A percentile compares a stretch with the other conserved stretches of the same genome.
Conservation (phyloP, 2,888 invertebrate species). For the Eudemis profundana region DNA sequence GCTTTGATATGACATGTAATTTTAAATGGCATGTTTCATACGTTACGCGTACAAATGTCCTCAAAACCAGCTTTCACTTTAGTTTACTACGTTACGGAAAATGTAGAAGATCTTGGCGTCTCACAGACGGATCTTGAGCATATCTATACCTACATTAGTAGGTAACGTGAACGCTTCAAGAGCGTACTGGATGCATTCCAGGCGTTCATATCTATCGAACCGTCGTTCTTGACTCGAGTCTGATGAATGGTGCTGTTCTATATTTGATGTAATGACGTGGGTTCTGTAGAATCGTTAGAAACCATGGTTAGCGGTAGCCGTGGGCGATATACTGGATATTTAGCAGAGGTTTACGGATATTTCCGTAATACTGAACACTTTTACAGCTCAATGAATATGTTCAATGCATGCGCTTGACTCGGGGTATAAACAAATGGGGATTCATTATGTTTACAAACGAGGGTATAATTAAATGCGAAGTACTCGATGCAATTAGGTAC, state of each 20-base stretch:
- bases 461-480: slow-evolving; percentile 15
- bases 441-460: slow-evolving; percentile 24
- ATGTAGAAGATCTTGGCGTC: background rate
- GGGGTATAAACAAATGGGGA: slow-evolving; percentile 31
- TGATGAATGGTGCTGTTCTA: slow-evolving; percentile 62
- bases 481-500: background rate
- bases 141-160: slow-evolving; percentile 16
- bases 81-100: background rate
- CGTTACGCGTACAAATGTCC: background rate
- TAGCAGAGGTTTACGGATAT: slow-evolving; percentile 35
- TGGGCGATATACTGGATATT: slow-evolving; percentile 30
- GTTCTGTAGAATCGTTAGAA: slow-evolving; percentile 51
- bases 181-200: slow-evolving; percentile 47
- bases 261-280: slow-evolving; percentile 68
- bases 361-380: slow-evolving; percentile 35
- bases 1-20: background rate
- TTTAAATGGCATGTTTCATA: too few species aligned
- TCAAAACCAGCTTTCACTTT: slow-evolving; percentile 1
- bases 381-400: slow-evolving; percentile 34
- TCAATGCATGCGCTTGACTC: slow-evolving; percentile 20
- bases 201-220: slow-evolving; percentile 53
- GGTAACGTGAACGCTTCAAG: slow-evolving; percentile 17
- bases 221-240: slow-evolving; percentile 56
- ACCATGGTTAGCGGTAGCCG: slow-evolving; percentile 47
- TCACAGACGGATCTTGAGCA: slow-evolving; percentile 36